phyloP scores from a whole-genome alignment of 2,113 vertebrate genomes.

The Euleptes europaea region DNA sequence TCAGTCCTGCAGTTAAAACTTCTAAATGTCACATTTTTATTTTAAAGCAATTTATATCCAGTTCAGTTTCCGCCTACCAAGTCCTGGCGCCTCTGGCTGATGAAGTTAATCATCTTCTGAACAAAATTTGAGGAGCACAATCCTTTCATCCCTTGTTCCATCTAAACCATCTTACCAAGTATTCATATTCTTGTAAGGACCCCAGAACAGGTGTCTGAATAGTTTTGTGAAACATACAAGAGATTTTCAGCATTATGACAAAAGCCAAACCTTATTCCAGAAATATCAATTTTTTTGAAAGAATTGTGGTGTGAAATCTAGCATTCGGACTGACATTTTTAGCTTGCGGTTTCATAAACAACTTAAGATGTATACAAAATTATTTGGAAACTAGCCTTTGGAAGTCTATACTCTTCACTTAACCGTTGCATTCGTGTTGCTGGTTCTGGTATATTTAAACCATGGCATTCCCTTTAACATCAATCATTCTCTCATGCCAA shows the following conservation, averaged over 20 bases:
- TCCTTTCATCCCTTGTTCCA: background rate
- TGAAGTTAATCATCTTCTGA: rapidly evolving
- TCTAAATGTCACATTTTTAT: rapidly evolving
- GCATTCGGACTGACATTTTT: background rate
- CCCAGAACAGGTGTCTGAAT: background rate
- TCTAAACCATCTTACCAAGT: background rate
- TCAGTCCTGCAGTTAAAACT: background rate
- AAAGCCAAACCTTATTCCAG: background rate
- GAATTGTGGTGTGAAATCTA: background rate
- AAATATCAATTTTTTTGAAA: background rate
- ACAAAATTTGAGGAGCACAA: background rate
- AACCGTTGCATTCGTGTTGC: background rate
- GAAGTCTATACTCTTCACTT: background rate
- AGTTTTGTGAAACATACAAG: background rate
- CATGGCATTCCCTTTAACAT: slow-evolving; percentile 3
- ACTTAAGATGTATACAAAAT: background rate
- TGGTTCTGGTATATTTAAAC: background rate
- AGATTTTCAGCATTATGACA: background rate
- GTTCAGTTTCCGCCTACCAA: background rate
- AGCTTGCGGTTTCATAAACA: background rate
- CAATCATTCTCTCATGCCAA: background rate
- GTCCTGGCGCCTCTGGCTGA: background rate
- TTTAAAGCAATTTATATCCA: background rate
- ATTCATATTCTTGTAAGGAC: background rate
- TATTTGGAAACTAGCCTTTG: background rate